Percentiles rank a stretch among this genome's conserved stretches.
phyloP scores from a whole-genome alignment of 2,888 invertebrate genomes.

The Eristalis intricaria region DNA sequence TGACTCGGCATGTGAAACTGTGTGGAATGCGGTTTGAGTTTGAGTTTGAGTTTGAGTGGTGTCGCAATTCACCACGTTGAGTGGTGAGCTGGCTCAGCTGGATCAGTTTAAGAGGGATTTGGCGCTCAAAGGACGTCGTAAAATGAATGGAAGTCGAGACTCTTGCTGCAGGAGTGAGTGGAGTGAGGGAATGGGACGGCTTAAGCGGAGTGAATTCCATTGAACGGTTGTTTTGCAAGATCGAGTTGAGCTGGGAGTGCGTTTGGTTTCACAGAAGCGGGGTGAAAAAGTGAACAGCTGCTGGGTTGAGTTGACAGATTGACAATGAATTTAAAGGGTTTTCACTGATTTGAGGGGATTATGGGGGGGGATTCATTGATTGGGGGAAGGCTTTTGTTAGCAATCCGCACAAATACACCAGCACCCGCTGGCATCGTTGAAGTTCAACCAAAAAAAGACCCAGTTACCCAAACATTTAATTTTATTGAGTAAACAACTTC shows the following conservation, averaged over 20 bases:
- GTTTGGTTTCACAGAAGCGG: not conserved
- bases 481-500: not conserved
- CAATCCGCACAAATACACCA: too few species aligned
- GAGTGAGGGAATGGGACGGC: not conserved
- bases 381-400: too few species aligned
- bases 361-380: too few species aligned
- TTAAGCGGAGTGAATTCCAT: not conserved
- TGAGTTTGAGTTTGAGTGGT: not conserved
- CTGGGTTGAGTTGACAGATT: not conserved
- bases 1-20: not conserved
- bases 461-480: not conserved
- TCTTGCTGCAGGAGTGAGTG: not conserved
- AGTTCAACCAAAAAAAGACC: too few species aligned
- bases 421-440: too few species aligned
- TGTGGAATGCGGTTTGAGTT: constrained; percentile 2
- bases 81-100: not conserved
- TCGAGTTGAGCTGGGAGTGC: not conserved
- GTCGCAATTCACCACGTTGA: not conserved
- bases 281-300: not conserved
- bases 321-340: too few species aligned
- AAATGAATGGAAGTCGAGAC: not conserved
- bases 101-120: not conserved
- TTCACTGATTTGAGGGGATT: too few species aligned
- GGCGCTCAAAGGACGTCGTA: not conserved
- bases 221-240: not conserved